These are phyloP conservation scores for Pagetopsis macropterus DNA, from an alignment of 2,797 vertebrate genomes.

Conservation along the genomic window DNA sequence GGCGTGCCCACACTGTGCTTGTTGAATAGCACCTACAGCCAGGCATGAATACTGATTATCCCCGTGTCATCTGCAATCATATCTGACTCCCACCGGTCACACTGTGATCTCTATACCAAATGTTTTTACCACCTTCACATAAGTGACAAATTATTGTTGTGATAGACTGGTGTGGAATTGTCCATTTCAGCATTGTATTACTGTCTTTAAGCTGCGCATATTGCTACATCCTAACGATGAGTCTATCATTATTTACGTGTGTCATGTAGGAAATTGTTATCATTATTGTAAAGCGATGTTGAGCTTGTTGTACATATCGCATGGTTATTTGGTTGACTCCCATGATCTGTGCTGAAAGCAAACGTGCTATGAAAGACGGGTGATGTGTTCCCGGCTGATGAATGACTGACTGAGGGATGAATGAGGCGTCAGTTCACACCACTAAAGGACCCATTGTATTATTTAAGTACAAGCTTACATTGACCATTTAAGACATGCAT, in stretches of 20 bases:
- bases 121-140: not conserved
- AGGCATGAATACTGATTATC: conserved; percentile 37
- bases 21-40: conserved; percentile 45
- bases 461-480: not conserved
- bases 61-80: conserved; percentile 2
- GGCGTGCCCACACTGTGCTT: conserved; percentile 49
- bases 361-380: not conserved
- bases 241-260: not conserved
- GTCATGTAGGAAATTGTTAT: too few relatives aligned
- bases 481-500: not conserved
- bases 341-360: not conserved
- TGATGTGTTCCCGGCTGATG: not conserved
- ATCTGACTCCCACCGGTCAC: conserved; percentile 22
- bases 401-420: not conserved
- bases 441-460: not conserved
- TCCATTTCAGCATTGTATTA: not conserved
- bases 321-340: not conserved
- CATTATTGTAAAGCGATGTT: not conserved
- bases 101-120: conserved; percentile 3
- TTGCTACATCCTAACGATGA: not conserved
- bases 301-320: not conserved
- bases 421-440: conserved; percentile 5
- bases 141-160: not conserved
- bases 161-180: not conserved
- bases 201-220: too few relatives aligned